These are phyloP conservation scores for Rapana venosa DNA, from an alignment of 2,888 invertebrate species.

Conservation along the genomic window DNA sequence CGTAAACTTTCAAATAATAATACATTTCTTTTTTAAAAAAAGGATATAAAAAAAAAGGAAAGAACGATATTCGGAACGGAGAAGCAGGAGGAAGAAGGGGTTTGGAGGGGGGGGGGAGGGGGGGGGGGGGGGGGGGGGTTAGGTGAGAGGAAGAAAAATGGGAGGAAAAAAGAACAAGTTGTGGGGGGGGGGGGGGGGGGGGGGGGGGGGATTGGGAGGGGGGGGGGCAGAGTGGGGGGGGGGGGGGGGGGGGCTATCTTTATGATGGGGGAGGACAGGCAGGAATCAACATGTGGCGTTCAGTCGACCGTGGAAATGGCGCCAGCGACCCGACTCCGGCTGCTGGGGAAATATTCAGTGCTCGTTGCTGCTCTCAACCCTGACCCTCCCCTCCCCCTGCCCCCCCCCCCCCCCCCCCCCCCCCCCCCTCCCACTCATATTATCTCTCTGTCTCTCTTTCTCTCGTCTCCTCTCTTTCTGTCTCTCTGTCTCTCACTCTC, in stretches of 20 bases:
- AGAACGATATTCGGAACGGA: too few species aligned
- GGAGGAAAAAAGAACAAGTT: too few species aligned
- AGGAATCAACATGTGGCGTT: slow-evolving; percentile 16
- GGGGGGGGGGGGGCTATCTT: neutral
- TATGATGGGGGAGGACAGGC: slow-evolving; percentile 13
- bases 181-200: too few species aligned
- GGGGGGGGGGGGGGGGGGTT: too few species aligned
- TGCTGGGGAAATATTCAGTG: neutral
- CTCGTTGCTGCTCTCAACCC: neutral
- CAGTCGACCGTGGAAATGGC: slow-evolving; percentile 8
- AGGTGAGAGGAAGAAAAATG: too few species aligned
- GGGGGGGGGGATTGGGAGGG: too few species aligned
- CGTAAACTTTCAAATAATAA: too few species aligned
- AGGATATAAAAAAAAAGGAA: too few species aligned
- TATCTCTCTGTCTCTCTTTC: neutral
- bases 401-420: neutral
- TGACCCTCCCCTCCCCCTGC: neutral
- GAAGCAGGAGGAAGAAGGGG: too few species aligned
- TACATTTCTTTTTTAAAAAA: too few species aligned
- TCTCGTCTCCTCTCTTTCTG: neutral
- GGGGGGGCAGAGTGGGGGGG: neutral
- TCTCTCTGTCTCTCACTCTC: neutral
- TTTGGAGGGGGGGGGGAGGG: too few species aligned
- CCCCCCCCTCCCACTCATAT: neutral
- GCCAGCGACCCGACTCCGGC: neutral